A percentile compares a stretch with the other conserved stretches of the same genome.
Evolutionary conservation across 2,797 vertebrate genomes (phyloP).

Genomic region (Malurus leucopterus): DNA sequence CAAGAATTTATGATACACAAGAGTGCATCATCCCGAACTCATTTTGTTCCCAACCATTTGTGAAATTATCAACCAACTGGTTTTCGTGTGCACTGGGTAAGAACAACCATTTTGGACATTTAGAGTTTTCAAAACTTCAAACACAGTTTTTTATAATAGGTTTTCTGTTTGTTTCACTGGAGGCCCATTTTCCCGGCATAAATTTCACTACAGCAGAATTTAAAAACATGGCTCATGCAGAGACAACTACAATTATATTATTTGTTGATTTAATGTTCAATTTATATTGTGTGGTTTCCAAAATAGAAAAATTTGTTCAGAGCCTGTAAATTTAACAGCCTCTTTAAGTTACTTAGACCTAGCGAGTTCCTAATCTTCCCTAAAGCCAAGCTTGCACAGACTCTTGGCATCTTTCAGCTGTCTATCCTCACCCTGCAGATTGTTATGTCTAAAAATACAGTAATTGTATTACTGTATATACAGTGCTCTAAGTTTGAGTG

Average conservation of each 20-base stretch:
- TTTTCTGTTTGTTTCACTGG: not conserved
- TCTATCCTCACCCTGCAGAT: not conserved
- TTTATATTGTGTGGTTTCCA: not conserved
- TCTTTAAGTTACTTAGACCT: not conserved
- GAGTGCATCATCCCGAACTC: not conserved
- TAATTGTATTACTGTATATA: not conserved
- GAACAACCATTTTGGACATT: not conserved
- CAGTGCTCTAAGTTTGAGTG: not conserved
- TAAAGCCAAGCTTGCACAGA: not conserved
- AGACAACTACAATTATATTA: not conserved
- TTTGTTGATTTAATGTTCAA: not conserved
- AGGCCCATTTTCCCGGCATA: not conserved
- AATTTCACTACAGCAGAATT: not conserved
- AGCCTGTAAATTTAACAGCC: not conserved
- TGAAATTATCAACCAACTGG: constrained; percentile 28
- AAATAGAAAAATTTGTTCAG: not conserved
- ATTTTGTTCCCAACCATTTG: not conserved
- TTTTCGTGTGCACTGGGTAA: not conserved
- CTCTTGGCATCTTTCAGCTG: not conserved
- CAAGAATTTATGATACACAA: not conserved
- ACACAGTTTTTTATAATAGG: not conserved
- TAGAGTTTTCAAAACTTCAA: constrained; percentile 10
- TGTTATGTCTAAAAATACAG: not conserved
- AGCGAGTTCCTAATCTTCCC: not conserved
- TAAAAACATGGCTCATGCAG: not conserved